Conservation (phyloP, 2,113 vertebrate genomes). For the Plecturocebus donacophilus region DNA sequence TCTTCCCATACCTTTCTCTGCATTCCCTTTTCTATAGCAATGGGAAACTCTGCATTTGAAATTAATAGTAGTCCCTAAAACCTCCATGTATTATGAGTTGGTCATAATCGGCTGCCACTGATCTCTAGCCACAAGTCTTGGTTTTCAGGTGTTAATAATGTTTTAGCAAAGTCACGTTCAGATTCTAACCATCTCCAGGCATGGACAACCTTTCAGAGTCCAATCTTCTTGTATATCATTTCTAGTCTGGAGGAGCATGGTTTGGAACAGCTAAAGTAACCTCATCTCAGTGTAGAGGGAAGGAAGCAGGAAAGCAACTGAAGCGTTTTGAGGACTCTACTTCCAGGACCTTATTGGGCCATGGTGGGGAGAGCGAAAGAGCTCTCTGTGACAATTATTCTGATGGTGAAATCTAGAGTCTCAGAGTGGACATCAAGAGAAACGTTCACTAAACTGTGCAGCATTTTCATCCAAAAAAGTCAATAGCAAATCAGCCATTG, state of each 20-base stretch:
- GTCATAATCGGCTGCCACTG: neutral
- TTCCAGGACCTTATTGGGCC: neutral
- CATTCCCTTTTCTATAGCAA: slow-evolving; percentile 16
- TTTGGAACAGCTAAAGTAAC: neutral
- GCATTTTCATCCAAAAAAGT: neutral
- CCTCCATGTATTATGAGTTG: neutral
- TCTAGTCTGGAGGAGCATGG: neutral
- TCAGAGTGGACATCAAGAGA: neutral
- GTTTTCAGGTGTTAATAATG: neutral
- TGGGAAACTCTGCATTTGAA: neutral
- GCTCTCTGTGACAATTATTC: neutral
- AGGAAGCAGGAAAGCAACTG: neutral
- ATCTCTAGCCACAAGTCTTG: neutral
- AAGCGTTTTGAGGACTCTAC: neutral
- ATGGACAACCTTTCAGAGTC: neutral
- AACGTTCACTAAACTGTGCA: neutral
- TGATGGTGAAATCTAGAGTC: neutral
- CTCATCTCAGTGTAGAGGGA: neutral
- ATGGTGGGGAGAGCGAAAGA: rapidly evolving
- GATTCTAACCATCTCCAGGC: neutral
- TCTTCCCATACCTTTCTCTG: neutral
- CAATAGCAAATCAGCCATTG: neutral
- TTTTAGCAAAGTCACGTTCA: neutral
- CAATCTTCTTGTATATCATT: neutral
- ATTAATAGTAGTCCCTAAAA: neutral